Evolutionary conservation across 2,888 invertebrate species (phyloP), one percentile per base, ranked within the genome.

Genomic region (Cosmia trapezina): DNA sequence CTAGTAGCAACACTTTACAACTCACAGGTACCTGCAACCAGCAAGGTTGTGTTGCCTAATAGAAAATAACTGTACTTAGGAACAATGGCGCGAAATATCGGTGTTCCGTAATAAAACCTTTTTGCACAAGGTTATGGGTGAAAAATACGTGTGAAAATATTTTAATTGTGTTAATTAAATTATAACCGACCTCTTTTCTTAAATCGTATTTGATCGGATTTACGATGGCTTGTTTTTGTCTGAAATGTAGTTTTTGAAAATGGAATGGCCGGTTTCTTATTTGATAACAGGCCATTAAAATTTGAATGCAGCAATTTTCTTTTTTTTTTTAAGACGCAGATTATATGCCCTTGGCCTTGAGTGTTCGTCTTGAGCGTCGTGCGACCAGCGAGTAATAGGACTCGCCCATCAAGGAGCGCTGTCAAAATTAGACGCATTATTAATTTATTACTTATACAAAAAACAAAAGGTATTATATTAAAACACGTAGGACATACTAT

Each of bases 121-220:
- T 83, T 77, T 73, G 81, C 75, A 54, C 83, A 85, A 84, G 83
- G 85, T 81, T 84, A 73, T 53, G 53, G 69, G 62, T 56, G 75
- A 66, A 76, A 83, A 85, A 85, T 80, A 65, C 75, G 83, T 85
- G 83, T 49, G 83, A 84, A 85, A 73, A 80, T 63, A 81, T 81
- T 70, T 67, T 57, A 60, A 64, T 62, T 66, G 70, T 19, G 63
- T 47, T 77, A 79, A 81, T 71, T 67, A 53, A 33, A 61, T 56
- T 53, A 22, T 22, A 56, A 41, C 6, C 62, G 73, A 78, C 78
- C 78, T 82, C 37, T 65, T 79, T 79, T 45, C 33, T 59, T 8
- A 9, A 11, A 54, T 51, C 19, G 12, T 70, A 51, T 62, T 64
- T 28, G 33, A 22, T 51, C 41, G 63, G 63, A 80, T 56, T 8